Base-by-base conservation (phyloP, 2,888 invertebrate species). In the Sminthurides aquaticus region DNA sequence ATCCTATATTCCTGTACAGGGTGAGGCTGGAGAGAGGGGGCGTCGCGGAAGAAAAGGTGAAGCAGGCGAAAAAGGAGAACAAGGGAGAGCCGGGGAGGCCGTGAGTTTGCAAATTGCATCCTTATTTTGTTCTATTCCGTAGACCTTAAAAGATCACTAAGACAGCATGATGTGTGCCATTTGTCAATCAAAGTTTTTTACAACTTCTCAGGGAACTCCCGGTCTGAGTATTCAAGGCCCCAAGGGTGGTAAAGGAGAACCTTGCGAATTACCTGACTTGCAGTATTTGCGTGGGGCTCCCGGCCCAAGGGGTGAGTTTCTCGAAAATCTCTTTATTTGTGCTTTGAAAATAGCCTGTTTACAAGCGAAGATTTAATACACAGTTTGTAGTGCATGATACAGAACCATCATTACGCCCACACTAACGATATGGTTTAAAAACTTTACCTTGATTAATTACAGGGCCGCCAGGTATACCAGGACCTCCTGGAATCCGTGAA, bases 221-320 rank as follows among this genome's bases (percentile, higher is more conserved):
- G 63, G 49, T 1, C n/a, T 57, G 8, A 57, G 57, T 48, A 57
- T 63, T n/a, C 48, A 57, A 63, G 59, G 59, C 11, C 29, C 27
- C 18, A 59, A 59, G n/a, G 63, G 63, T 8, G 29, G 34, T 11
- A 63, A 63, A 49, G 63, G 63, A 8, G 63, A 63, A 25, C 62
- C 62, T 5, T 26, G 27, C 20, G 26, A 26, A 3, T 28, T 63
- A 3, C 63, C 63, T n/a, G 26, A 29, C 43, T 8, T 57, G 2
- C 43, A 57, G 24, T 22, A 43, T n/a, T 22, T 57, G 20, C 34
- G 63, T 1, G 63, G 63, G 2, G 25, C 57, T 22, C 57, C 57
- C 1, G 63, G 63, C 1, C 63, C 63, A 22, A 3, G 57, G 8
- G 63, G 63, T 56, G 28, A 18, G n/a, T n/a, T n/a, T n/a, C n/a